Evolutionary conservation across 2,888 invertebrate genomes (phyloP), one percentile per base, ranked within the genome.

Genomic region (Tholera decimalis): DNA sequence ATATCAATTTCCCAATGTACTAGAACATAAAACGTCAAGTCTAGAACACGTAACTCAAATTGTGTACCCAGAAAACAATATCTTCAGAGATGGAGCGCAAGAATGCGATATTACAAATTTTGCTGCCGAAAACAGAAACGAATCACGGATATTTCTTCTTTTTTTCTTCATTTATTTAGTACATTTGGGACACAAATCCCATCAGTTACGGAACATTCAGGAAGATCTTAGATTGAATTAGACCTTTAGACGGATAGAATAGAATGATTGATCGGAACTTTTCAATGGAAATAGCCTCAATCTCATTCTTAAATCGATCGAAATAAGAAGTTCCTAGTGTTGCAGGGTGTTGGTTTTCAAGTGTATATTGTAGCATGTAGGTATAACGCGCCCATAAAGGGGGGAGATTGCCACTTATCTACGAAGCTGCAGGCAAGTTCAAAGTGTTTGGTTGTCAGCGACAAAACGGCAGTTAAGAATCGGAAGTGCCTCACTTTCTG

Each of bases 51-150:
- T 67, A 61, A 49, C 59, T 58, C 20, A 67, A 68, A 77, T 71
- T 56, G 47, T 64, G 39, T 71, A 56, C 33, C 49, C 64, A 56
- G 67, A 76, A 77, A 68, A 76, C 72, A 78, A 79, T 72, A 78
- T 79, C 54, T 75, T 50, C 47, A 59, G 41, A 77, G 58, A 67
- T 59, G 62, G 43, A 59, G 41, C 30, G 26, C 46, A 75, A 62
- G 72, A 77, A 79, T 60, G 59, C 22, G 46, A 66, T 79, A 74
- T 79, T 79, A 63, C 50, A 66, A 74, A 46, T 76, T 63, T 66
- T 53, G 53, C 43, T 61, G 57, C 35, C 51, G 67, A 71, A 64
- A 65, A 71, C 60, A 64, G 33, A 61, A 65, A 47, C 28, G 54
- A 46, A 39, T 43, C 37, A 39, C 53, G 39, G 64, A 77, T 77